These are phyloP conservation scores for Lophius piscatorius DNA, from an alignment of 2,113 vertebrate genomes.

Conservation along the genomic window DNA sequence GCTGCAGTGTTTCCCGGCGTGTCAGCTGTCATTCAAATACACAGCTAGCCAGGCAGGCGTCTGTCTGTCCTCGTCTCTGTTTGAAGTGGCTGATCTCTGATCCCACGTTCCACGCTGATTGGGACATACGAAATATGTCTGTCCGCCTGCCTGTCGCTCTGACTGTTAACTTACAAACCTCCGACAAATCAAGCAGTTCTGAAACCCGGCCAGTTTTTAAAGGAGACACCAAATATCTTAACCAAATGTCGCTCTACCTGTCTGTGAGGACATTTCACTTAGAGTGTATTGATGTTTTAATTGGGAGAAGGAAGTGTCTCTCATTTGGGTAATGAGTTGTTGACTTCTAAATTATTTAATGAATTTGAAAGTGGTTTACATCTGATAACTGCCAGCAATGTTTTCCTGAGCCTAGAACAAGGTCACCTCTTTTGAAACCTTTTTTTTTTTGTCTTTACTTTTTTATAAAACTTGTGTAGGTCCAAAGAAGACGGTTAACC, in stretches of 20 bases:
- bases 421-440: conserved; percentile 14
- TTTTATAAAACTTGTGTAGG: conserved; percentile 10
- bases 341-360: conserved; percentile 31
- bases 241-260: conserved; percentile 11
- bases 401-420: conserved; percentile 14
- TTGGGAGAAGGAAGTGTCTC: conserved; percentile 27
- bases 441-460: not conserved
- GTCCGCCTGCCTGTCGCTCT: conserved; percentile 15
- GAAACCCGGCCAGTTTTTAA: not conserved
- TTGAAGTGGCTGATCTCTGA: conserved; percentile 81
- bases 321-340: conserved; percentile 36
- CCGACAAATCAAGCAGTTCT: too few relatives aligned
- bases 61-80: conserved; percentile 73
- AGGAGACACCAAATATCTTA: not conserved
- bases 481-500: conserved; percentile 29
- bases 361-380: conserved; percentile 23
- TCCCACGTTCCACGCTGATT: conserved; percentile 51
- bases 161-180: conserved; percentile 22
- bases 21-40: conserved; percentile 57
- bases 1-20: conserved; percentile 2
- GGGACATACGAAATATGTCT: conserved; percentile 43
- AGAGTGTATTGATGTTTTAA: conserved; percentile 48
- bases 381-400: conserved; percentile 5
- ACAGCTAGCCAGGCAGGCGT: conserved; percentile 62
- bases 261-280: conserved; percentile 36